Conservation (phyloP, 2,797 vertebrate genomes). For the Megaceryle alcyon region DNA sequence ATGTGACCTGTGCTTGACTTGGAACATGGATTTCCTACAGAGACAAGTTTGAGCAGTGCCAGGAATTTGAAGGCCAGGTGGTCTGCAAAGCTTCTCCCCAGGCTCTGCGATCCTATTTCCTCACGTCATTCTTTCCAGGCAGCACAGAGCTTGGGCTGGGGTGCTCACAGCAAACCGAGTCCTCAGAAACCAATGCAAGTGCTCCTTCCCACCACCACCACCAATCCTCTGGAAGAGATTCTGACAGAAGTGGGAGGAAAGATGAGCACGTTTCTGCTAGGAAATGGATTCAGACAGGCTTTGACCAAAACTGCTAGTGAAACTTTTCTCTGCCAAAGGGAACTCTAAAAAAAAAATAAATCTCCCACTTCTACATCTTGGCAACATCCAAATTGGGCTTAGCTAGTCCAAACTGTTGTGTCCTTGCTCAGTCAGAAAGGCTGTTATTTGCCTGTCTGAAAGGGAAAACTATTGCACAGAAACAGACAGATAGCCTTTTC, state of each 20-base stretch:
- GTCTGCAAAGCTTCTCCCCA: slow-evolving; percentile 56
- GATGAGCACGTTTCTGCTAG: slow-evolving; percentile 54
- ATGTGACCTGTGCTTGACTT: slow-evolving; percentile 65
- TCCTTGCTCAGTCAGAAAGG: slow-evolving; percentile 6
- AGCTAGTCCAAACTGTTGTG: slow-evolving; percentile 35
- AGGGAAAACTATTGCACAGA: not conserved
- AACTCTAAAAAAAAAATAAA: not conserved
- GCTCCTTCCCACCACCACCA: slow-evolving; percentile 20
- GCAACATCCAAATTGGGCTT: slow-evolving; percentile 25
- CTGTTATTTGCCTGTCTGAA: not conserved
- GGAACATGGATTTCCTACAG: slow-evolving; percentile 62
- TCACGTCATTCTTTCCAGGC: slow-evolving; percentile 33
- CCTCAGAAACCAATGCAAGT: slow-evolving; percentile 15
- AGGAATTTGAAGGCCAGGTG: slow-evolving; percentile 62
- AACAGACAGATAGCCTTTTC: not conserved
- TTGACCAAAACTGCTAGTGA: slow-evolving; percentile 30
- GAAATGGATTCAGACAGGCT: slow-evolving; percentile 26
- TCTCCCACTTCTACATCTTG: not conserved
- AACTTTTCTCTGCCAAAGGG: slow-evolving; percentile 47
- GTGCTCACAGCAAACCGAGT: slow-evolving; percentile 21
- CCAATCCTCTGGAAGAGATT: slow-evolving; percentile 22
- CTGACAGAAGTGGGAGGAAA: slow-evolving; percentile 36
- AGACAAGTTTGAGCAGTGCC: slow-evolving; percentile 51
- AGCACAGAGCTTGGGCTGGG: not conserved
- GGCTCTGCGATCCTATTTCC: slow-evolving; percentile 46